phyloP scores from a whole-genome alignment of 2,797 vertebrate species.

The Sebastes melanostomus region DNA sequence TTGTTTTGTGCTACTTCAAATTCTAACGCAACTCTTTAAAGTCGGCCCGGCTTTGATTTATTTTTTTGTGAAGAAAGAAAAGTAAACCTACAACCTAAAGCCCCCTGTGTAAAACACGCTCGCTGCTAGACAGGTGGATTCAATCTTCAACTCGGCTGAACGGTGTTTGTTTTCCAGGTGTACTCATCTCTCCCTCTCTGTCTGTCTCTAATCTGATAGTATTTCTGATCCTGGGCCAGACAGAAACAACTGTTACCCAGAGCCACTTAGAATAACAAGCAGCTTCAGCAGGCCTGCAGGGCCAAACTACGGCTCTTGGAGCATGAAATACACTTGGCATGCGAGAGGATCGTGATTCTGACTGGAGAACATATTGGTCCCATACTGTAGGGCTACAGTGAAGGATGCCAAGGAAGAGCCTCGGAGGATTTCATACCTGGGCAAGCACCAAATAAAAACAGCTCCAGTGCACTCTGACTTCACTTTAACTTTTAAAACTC shows the following conservation, averaged over 20 bases:
- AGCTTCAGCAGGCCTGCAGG: conserved; percentile 46
- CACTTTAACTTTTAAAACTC: conserved; percentile 22
- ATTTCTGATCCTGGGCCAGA: conserved; percentile 65
- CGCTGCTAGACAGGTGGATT: conserved; percentile 49
- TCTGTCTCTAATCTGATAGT: conserved; percentile 58
- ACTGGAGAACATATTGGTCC: conserved; percentile 46
- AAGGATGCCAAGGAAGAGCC: conserved; percentile 43
- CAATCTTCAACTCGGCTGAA: conserved; percentile 47
- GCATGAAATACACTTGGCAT: conserved; percentile 58
- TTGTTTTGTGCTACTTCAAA: conserved; percentile 12
- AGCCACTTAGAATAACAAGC: conserved; percentile 69
- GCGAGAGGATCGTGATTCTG: conserved; percentile 28
- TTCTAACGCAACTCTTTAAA: conserved; percentile 35
- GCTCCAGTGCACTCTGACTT: conserved; percentile 10
- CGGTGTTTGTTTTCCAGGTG: conserved; percentile 59
- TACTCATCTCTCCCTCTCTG: conserved; percentile 21
- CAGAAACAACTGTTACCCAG: conserved; percentile 64
- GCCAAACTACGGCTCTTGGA: conserved; percentile 38
- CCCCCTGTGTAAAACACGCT: conserved; percentile 45
- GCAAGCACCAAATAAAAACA: conserved; percentile 43
- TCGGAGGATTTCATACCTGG: conserved; percentile 43
- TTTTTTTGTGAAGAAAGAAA: conserved; percentile 42
- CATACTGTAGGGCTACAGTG: conserved; percentile 18
- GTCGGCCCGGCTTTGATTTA: conserved; percentile 51
- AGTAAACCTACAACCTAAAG: conserved; percentile 38